A percentile compares a stretch with the other conserved stretches of the same genome.
Evolutionary conservation across 2,888 invertebrate species (phyloP).

Genomic region (Drosophila meridionalis): DNA sequence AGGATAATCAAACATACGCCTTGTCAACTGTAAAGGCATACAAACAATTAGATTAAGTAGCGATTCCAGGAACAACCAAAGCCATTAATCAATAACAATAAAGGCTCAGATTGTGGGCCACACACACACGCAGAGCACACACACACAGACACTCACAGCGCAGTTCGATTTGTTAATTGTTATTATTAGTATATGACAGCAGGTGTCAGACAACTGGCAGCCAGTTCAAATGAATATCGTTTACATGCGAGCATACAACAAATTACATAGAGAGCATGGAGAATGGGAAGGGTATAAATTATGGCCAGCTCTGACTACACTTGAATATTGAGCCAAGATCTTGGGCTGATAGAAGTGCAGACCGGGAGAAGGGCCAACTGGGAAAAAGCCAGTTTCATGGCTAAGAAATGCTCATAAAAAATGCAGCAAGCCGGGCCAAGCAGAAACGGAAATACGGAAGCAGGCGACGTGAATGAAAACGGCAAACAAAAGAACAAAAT

Average conservation of each 20-base stretch:
- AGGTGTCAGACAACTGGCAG: constrained; percentile 19
- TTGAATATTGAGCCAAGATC: constrained; percentile 23
- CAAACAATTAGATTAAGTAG: constrained; percentile 76
- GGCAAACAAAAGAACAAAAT: constrained; percentile 27
- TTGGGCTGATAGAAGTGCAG: constrained; percentile 21
- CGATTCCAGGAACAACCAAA: constrained; percentile 47
- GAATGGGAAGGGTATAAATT: constrained; percentile 22
- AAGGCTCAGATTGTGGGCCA: constrained; percentile 22
- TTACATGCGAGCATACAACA: constrained; percentile 41
- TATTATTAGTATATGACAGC: constrained; percentile 58
- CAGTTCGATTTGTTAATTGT: constrained; percentile 67
- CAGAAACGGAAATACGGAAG: constrained; percentile 66
- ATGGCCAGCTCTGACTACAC: neutral
- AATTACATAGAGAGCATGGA: constrained; percentile 40
- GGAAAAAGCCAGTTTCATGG: neutral
- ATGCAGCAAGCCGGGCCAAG: constrained; percentile 40
- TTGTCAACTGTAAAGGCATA: constrained; percentile 34
- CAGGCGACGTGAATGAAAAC: constrained; percentile 33
- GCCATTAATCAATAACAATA: constrained; percentile 71
- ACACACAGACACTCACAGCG: neutral
- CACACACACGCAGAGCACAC: neutral
- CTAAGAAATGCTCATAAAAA: constrained; percentile 26
- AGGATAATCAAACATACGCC: constrained; percentile 31
- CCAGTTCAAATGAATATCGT: constrained; percentile 38
- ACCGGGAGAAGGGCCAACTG: neutral